Conservation (phyloP, 2,888 invertebrate genomes). For the Tortricodes alternella region DNA sequence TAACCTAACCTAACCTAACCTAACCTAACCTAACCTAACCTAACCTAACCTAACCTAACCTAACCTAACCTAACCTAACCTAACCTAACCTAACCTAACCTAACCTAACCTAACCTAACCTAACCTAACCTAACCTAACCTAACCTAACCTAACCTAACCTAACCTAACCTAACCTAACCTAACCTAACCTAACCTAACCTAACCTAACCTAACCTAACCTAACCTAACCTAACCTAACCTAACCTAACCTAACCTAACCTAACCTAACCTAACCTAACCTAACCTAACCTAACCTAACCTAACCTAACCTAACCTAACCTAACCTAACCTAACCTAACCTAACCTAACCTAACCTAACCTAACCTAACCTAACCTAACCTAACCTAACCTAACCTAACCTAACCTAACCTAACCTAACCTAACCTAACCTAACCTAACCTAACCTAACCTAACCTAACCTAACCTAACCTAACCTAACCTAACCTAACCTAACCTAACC, state of each 20-base stretch:
- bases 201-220: constrained; percentile 19
- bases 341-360: constrained; percentile 31
- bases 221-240: constrained; percentile 19
- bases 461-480: constrained; percentile 27
- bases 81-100: constrained; percentile 26
- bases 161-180: constrained; percentile 30
- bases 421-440: constrained; percentile 31
- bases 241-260: constrained; percentile 28
- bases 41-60: constrained; percentile 30
- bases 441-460: constrained; percentile 30
- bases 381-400: constrained; percentile 30
- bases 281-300: constrained; percentile 30
- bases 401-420: constrained; percentile 30
- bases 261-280: constrained; percentile 24
- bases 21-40: constrained; percentile 28
- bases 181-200: constrained; percentile 28
- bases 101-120: constrained; percentile 25
- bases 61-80: constrained; percentile 29
- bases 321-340: constrained; percentile 31
- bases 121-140: constrained; percentile 24
- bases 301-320: constrained; percentile 31
- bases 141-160: constrained; percentile 30
- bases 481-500: constrained; percentile 33
- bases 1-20: constrained; percentile 29
- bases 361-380: constrained; percentile 31